Evolutionary conservation across 1,140 invertebrate species (phyloP).

Genomic region (Heliconius nattereri): DNA sequence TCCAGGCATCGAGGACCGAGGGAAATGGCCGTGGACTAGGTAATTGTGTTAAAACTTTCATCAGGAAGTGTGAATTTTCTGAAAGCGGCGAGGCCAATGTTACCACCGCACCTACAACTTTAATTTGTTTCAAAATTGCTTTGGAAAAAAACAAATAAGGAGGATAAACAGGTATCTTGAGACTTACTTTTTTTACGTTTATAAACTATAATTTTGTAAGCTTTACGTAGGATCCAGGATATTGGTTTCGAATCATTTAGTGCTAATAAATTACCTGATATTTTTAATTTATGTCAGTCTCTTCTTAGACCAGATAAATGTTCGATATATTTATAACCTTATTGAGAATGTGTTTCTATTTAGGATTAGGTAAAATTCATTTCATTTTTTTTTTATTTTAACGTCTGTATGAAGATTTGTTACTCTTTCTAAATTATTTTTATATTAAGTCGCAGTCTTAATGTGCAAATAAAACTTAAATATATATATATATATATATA

Average conservation of each 20-base stretch:
- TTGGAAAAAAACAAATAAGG: conserved; percentile 33
- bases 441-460: too few relatives aligned
- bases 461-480: too few relatives aligned
- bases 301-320: background rate
- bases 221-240: background rate
- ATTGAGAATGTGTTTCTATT: background rate
- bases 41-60: conserved; percentile 80
- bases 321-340: background rate
- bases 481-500: too few relatives aligned
- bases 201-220: background rate
- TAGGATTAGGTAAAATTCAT: too few relatives aligned
- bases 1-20: conserved; percentile 62
- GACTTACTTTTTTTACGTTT: conserved; percentile 13
- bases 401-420: too few relatives aligned
- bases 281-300: background rate
- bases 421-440: too few relatives aligned
- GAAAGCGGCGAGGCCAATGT: conserved; percentile 60
- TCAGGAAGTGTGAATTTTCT: conserved; percentile 75
- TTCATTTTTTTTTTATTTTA: too few relatives aligned
- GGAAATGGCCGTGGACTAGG: conserved; percentile 68
- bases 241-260: background rate
- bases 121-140: conserved; percentile 70
- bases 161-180: conserved; percentile 30
- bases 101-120: conserved; percentile 65
- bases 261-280: background rate